Conservation (phyloP, 2,797 vertebrate genomes). For the Clarias laeviceps region DNA sequence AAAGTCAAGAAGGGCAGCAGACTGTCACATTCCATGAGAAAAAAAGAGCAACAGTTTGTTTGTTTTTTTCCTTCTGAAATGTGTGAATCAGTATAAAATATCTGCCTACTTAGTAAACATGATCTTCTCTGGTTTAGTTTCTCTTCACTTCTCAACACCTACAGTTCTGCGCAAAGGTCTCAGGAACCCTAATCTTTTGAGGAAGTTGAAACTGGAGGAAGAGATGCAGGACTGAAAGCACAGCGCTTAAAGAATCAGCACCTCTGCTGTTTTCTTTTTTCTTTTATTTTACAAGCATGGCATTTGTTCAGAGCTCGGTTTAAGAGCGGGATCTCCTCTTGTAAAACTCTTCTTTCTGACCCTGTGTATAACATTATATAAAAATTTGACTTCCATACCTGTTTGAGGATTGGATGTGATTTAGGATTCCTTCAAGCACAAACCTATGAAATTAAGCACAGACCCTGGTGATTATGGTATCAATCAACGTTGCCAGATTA, state of each 20-base stretch:
- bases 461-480: background rate
- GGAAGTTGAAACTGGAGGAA: conserved; percentile 8
- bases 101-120: conserved; percentile 29
- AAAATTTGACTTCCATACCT: background rate
- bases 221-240: conserved; percentile 16
- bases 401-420: background rate
- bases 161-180: conserved; percentile 16
- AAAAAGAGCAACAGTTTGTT: conserved; percentile 4
- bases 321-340: conserved; percentile 2
- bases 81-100: conserved; percentile 15
- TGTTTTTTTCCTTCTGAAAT: background rate
- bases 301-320: background rate
- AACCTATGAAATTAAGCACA: background rate
- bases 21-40: background rate
- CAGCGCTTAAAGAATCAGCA: background rate
- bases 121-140: conserved; percentile 25
- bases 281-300: background rate
- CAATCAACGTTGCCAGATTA: background rate
- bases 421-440: background rate
- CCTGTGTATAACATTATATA: background rate
- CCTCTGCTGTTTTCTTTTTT: background rate
- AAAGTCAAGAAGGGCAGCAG: background rate
- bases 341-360: background rate
- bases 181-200: background rate
- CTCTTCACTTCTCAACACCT: conserved; percentile 26